Conservation (phyloP, 2,888 invertebrate species). For the Platycheirus albimanus region DNA sequence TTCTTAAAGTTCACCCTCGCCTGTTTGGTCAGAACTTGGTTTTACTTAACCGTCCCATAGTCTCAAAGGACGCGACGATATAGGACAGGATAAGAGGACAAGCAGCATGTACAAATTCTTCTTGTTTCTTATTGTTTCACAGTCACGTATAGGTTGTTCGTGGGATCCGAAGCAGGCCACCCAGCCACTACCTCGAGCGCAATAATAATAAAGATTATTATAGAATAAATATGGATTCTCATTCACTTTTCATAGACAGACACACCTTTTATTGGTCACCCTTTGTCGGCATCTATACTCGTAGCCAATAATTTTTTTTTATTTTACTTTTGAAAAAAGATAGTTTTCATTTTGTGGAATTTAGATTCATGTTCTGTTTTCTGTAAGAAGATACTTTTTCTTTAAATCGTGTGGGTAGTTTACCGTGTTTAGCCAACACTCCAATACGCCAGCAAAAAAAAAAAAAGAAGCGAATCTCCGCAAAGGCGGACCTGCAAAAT, state of each 20-base stretch:
- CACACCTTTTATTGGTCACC: slow-evolving; percentile 9
- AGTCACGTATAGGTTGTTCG: slow-evolving; percentile 43
- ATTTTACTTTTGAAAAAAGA: slow-evolving; percentile 9
- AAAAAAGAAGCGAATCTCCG: slow-evolving; percentile 53
- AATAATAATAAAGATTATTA: slow-evolving; percentile 25
- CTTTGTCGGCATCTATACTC: slow-evolving; percentile 8
- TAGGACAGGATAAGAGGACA: no score
- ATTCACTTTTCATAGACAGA: slow-evolving; percentile 50
- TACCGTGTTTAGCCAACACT: slow-evolving; percentile 43
- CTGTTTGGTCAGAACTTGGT: no score
- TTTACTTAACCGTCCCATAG: no score
- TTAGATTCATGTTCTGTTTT: slow-evolving; percentile 8
- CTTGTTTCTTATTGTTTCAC: slow-evolving; percentile 38
- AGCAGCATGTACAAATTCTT: slow-evolving; percentile 32
- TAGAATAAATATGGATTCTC: slow-evolving; percentile 40
- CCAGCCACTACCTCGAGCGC: slow-evolving; percentile 15
- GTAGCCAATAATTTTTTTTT: slow-evolving; percentile 8
- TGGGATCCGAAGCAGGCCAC: slow-evolving; percentile 23
- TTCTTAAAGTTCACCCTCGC: no score
- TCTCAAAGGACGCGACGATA: no score
- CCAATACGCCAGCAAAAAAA: slow-evolving; percentile 17
- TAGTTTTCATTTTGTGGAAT: slow-evolving; percentile 42
- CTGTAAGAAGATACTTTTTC: slow-evolving; percentile 3
- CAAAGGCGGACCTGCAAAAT: slow-evolving; percentile 56
- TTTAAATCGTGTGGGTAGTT: slow-evolving; percentile 41